Evolutionary conservation across 2,113 vertebrate genomes (phyloP).

Genomic region (Dromaius novaehollandiae): DNA sequence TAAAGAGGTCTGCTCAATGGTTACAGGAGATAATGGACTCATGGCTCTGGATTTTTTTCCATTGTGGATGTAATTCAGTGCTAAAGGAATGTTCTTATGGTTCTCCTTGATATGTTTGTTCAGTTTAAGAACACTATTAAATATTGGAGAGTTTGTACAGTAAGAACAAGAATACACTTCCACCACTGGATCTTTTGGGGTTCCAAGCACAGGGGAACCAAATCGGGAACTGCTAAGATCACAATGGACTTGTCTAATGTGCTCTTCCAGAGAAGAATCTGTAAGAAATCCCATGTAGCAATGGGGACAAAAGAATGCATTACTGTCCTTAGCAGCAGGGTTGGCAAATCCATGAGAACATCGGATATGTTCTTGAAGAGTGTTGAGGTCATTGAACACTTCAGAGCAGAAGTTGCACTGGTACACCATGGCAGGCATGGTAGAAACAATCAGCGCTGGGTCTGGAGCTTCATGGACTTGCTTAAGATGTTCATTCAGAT

Average conservation of each 20-base stretch:
- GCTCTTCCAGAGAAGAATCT: conserved; percentile 95
- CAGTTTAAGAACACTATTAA: conserved; percentile 95
- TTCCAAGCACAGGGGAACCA: conserved; percentile 92
- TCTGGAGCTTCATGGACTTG: conserved; percentile 95
- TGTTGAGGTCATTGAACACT: conserved; percentile 92
- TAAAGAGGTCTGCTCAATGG: conserved; percentile 87
- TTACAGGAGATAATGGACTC: conserved; percentile 93
- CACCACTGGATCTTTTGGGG: conserved; percentile 93
- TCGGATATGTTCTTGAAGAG: conserved; percentile 96
- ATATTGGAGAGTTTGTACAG: conserved; percentile 97
- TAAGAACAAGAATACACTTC: conserved; percentile 98
- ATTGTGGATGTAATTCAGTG: conserved; percentile 96
- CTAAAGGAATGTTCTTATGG: conserved; percentile 98
- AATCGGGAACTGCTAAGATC: conserved; percentile 92
- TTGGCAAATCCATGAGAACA: conserved; percentile 95
- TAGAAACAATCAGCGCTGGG: conserved; percentile 85
- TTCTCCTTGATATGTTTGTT: conserved; percentile 99
- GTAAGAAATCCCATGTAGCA: conserved; percentile 99
- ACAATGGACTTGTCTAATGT: conserved; percentile 95
- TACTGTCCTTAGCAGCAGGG: conserved; percentile 94
- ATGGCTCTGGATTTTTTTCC: conserved; percentile 94
- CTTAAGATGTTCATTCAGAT: conserved; percentile 96
- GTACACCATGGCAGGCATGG: conserved; percentile 90
- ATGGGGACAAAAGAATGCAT: conserved; percentile 98
- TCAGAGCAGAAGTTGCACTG: conserved; percentile 99